Evolutionary conservation across 1,140 invertebrate genomes (phyloP).

Genomic region (Lordiphosa collinella): DNA sequence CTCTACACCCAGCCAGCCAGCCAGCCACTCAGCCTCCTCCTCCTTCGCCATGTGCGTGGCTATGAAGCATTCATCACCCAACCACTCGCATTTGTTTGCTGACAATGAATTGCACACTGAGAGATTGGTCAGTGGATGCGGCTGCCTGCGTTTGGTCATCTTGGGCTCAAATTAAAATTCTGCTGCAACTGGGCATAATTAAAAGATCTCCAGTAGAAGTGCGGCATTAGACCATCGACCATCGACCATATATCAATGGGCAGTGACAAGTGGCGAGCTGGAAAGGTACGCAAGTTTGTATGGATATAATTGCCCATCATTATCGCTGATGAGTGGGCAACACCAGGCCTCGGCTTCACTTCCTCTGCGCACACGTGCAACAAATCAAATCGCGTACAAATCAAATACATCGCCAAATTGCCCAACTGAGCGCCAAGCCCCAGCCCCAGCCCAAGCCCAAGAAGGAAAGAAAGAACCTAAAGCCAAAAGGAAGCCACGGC

Average conservation of each 20-base stretch:
- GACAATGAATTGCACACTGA: slow-evolving; percentile 76
- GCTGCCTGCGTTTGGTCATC: slow-evolving; percentile 1
- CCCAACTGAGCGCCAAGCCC: neutral
- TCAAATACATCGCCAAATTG: slow-evolving; percentile 50
- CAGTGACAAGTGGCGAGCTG: slow-evolving; percentile 29
- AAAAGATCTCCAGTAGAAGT: slow-evolving; percentile 55
- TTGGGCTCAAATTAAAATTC: slow-evolving; percentile 66
- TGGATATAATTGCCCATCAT: slow-evolving; percentile 68
- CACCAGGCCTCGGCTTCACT: slow-evolving; percentile 52
- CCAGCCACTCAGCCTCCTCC: slow-evolving; percentile 7
- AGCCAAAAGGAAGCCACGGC: slow-evolving; percentile 23
- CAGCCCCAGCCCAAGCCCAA: neutral
- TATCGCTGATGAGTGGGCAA: slow-evolving; percentile 72
- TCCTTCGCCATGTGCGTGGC: slow-evolving; percentile 56
- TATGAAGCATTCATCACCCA: slow-evolving; percentile 67
- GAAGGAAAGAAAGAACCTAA: neutral
- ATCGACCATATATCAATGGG: slow-evolving; percentile 50
- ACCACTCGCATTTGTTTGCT: slow-evolving; percentile 72
- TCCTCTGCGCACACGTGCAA: slow-evolving; percentile 53
- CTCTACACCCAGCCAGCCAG: slow-evolving; percentile 3
- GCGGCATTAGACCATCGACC: slow-evolving; percentile 53
- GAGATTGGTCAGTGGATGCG: neutral
- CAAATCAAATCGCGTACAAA: slow-evolving; percentile 66
- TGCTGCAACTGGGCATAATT: slow-evolving; percentile 49
- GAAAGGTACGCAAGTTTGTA: slow-evolving; percentile 8